Percentiles rank a stretch among this genome's conserved stretches.
Evolutionary conservation across 2,113 vertebrate species (phyloP).

Genomic region (Elgaria multicarinata): DNA sequence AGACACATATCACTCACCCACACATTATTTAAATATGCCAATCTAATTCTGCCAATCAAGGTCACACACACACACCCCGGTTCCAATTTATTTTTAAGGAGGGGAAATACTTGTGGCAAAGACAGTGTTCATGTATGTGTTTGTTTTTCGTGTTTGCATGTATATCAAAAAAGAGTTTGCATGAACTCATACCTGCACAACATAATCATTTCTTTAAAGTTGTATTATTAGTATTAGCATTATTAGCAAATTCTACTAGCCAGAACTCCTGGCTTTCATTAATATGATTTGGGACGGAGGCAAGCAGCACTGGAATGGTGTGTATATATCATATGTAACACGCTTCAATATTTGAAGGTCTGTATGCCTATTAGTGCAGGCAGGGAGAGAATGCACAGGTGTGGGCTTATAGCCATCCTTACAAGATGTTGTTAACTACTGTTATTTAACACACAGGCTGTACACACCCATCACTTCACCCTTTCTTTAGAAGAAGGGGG

Average conservation of each 20-base stretch:
- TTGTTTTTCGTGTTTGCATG: too few relatives aligned
- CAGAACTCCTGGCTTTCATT: not conserved
- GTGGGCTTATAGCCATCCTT: too few relatives aligned
- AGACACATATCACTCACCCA: not conserved
- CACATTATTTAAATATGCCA: not conserved
- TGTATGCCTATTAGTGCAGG: not conserved
- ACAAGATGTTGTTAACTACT: constrained; percentile 16
- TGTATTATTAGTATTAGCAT: too few relatives aligned
- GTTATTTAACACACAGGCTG: not conserved
- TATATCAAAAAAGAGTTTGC: not conserved
- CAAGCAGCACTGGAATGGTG: not conserved
- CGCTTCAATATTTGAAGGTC: not conserved
- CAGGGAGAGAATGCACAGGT: not conserved
- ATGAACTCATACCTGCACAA: not conserved
- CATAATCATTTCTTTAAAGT: not conserved
- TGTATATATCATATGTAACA: not conserved
- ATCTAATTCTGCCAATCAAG: not conserved
- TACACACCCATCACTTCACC: not conserved
- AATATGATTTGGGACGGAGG: not conserved
- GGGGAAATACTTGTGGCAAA: not conserved
- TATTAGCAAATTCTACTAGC: not conserved
- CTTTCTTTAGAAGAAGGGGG: not conserved
- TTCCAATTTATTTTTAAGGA: not conserved
- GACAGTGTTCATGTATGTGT: too few relatives aligned
- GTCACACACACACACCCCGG: not conserved